A percentile compares a stretch with the other conserved stretches of the same genome.
These are phyloP conservation scores for Lasioglossum figueresi DNA, from an alignment of 2,888 invertebrate genomes.

Conservation along the genomic window DNA sequence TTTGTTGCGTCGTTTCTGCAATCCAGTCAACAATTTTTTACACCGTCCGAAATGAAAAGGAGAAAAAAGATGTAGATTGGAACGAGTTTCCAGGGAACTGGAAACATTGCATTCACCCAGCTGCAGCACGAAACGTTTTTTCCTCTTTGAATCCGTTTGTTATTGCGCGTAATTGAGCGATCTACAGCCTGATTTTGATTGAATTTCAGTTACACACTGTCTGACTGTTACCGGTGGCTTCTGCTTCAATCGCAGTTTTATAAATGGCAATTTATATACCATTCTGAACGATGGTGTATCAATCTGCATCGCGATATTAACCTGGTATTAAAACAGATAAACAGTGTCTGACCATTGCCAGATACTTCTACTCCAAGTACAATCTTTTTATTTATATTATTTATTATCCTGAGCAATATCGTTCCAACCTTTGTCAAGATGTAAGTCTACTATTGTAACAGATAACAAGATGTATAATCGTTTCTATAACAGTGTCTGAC, in stretches of 20 bases:
- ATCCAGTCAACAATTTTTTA: constrained; percentile 1
- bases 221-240: not conserved
- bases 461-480: too few relatives aligned
- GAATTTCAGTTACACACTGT: not conserved
- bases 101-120: not conserved
- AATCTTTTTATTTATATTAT: too few relatives aligned
- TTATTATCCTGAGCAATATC: too few relatives aligned
- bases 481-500: too few relatives aligned
- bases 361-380: not conserved
- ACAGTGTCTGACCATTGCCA: not conserved
- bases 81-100: not conserved
- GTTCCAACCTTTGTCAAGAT: too few relatives aligned
- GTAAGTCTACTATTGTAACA: too few relatives aligned
- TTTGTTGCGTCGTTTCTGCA: not conserved
- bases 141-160: not conserved
- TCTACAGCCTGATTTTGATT: not conserved
- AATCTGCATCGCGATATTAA: not conserved
- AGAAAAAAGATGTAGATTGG: not conserved
- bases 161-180: constrained; percentile 20
- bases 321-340: not conserved
- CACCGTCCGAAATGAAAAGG: not conserved
- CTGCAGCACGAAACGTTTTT: not conserved
- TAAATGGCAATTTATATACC: not conserved
- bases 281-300: not conserved
- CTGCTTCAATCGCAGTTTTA: not conserved